A percentile compares a stretch with the other conserved stretches of the same genome.
These are phyloP conservation scores for Agonopterix subpropinquella DNA, from an alignment of 2,888 invertebrate species.

Conservation along the genomic window DNA sequence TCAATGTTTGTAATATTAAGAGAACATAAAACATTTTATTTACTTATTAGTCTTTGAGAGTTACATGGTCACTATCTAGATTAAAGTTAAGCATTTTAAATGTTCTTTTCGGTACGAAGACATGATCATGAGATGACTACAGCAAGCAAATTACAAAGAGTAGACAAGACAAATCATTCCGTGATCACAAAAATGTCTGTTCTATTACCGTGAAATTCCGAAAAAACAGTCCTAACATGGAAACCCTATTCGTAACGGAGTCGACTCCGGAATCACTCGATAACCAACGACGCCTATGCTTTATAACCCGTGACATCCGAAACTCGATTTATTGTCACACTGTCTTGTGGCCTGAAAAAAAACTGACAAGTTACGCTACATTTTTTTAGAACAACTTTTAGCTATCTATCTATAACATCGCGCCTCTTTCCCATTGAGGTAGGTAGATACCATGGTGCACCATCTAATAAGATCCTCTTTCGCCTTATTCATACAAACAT, in stretches of 20 bases:
- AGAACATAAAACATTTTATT: too few species aligned
- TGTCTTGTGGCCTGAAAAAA: slow-evolving; percentile 38
- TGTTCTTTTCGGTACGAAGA: too few species aligned
- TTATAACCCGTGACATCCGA: slow-evolving; percentile 74
- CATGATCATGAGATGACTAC: too few species aligned
- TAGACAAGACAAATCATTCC: too few species aligned
- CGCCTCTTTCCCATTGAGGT: not conserved
- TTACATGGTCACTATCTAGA: too few species aligned
- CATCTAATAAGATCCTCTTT: not conserved
- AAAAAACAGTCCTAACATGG: not conserved
- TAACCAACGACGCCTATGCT: slow-evolving; percentile 70
- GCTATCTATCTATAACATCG: not conserved
- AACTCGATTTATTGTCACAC: slow-evolving; percentile 68
- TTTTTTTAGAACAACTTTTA: slow-evolving; percentile 16
- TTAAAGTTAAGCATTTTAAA: too few species aligned
- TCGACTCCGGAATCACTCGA: slow-evolving; percentile 60
- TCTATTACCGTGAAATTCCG: too few species aligned
- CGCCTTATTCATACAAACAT: too few species aligned
- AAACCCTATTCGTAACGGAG: slow-evolving; percentile 1
- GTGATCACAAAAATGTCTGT: too few species aligned
- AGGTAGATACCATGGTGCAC: not conserved
- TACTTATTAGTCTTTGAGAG: too few species aligned
- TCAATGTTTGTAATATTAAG: too few species aligned
- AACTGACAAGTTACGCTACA: slow-evolving; percentile 29
- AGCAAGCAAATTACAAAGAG: too few species aligned